Evolutionary conservation across 2,888 invertebrate genomes (phyloP).

Genomic region (Lapara coniferarum): DNA sequence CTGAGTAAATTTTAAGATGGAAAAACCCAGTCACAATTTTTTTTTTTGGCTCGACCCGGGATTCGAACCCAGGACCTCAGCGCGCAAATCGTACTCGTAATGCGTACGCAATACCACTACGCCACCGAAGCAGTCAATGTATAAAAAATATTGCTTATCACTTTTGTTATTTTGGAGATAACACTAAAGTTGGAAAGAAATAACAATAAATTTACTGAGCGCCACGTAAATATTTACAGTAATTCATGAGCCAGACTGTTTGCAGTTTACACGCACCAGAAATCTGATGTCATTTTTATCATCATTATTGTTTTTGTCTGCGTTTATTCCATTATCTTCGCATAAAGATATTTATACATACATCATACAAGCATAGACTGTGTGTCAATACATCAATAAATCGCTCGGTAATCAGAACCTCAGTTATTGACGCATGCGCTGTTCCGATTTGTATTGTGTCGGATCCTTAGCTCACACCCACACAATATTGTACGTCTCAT

Average conservation of each 20-base stretch:
- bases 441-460: slow-evolving; percentile 27
- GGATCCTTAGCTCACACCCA: slow-evolving; percentile 26
- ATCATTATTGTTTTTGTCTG: background rate
- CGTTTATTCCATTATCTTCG: background rate
- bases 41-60: too few relatives aligned
- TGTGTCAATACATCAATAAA: slow-evolving; percentile 19
- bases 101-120: too few relatives aligned
- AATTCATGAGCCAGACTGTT: slow-evolving; percentile 1
- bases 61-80: too few relatives aligned
- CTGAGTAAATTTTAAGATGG: too few relatives aligned
- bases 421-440: slow-evolving; percentile 27
- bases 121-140: too few relatives aligned
- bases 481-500: slow-evolving; percentile 11
- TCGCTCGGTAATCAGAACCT: slow-evolving; percentile 23
- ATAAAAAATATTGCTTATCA: too few relatives aligned
- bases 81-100: too few relatives aligned
- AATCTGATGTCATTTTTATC: slow-evolving; percentile 21
- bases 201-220: slow-evolving; percentile 1
- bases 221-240: slow-evolving; percentile 7
- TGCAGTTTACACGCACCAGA: background rate
- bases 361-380: background rate
- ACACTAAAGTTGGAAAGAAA: background rate
- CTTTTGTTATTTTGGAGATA: background rate
- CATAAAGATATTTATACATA: background rate
- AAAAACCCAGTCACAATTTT: too few relatives aligned